Conservation (phyloP, 2,113 vertebrate species). For the Colius striatus region DNA sequence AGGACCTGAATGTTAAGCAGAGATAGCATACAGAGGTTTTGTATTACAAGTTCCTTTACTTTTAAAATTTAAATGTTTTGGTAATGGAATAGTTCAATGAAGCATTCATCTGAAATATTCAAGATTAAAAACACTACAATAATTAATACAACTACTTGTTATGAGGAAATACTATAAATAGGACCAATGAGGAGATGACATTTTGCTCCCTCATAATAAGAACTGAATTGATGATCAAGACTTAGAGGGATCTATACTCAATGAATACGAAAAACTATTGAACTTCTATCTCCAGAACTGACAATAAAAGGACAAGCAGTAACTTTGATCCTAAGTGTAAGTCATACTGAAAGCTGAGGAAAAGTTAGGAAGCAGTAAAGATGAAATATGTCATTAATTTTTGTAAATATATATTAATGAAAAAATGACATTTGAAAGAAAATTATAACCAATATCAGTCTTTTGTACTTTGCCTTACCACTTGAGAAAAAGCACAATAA, state of each 20-base stretch:
- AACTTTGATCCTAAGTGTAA: background rate
- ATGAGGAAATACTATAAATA: background rate
- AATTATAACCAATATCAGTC: background rate
- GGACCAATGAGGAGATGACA: background rate
- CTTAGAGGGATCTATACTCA: background rate
- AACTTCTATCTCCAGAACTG: background rate
- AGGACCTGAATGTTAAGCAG: constrained; percentile 13
- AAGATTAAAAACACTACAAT: background rate
- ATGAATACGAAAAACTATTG: background rate
- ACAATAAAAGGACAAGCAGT: background rate
- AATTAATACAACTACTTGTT: background rate
- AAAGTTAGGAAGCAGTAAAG: background rate
- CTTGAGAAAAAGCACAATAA: background rate
- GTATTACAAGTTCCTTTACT: background rate
- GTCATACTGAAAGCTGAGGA: background rate
- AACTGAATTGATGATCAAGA: background rate
- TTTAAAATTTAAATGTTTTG: background rate
- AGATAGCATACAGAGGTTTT: background rate
- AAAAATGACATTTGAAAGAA: background rate
- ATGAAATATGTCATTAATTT: background rate
- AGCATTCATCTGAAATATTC: constrained; percentile 11
- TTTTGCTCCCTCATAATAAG: background rate
- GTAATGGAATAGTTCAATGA: background rate
- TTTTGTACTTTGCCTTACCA: background rate
- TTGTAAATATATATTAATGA: background rate